phyloP scores from a whole-genome alignment of 2,113 vertebrate species.

The Progne subis region DNA sequence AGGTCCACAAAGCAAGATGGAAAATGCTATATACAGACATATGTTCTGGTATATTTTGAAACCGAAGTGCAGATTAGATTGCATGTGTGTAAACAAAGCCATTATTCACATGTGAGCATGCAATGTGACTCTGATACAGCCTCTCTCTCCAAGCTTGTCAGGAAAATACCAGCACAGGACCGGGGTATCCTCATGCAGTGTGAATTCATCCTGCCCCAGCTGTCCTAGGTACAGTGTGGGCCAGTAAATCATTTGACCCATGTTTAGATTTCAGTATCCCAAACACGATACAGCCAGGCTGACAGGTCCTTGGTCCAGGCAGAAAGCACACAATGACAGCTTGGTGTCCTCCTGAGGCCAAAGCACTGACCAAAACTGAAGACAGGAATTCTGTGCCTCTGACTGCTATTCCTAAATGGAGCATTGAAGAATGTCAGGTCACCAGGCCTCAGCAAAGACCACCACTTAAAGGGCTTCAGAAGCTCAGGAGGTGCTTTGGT shows the following conservation, averaged over 20 bases:
- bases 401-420: background rate
- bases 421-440: background rate
- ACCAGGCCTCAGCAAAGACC: accelerated
- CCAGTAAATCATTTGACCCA: background rate
- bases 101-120: accelerated
- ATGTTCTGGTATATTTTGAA: background rate
- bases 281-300: background rate
- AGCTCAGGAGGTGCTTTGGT: background rate
- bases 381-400: background rate
- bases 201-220: background rate
- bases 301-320: background rate
- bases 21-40: background rate
- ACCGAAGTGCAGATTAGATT: background rate
- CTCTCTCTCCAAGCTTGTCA: background rate
- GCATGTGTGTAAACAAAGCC: background rate
- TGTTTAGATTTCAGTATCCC: background rate
- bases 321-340: background rate
- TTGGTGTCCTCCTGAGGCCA: background rate
- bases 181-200: accelerated
- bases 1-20: background rate
- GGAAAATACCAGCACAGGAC: background rate
- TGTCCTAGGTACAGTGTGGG: background rate
- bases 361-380: background rate
- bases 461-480: background rate
- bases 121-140: background rate